Base-by-base conservation (phyloP, 2,888 invertebrate species). In the Muscina levida region DNA sequence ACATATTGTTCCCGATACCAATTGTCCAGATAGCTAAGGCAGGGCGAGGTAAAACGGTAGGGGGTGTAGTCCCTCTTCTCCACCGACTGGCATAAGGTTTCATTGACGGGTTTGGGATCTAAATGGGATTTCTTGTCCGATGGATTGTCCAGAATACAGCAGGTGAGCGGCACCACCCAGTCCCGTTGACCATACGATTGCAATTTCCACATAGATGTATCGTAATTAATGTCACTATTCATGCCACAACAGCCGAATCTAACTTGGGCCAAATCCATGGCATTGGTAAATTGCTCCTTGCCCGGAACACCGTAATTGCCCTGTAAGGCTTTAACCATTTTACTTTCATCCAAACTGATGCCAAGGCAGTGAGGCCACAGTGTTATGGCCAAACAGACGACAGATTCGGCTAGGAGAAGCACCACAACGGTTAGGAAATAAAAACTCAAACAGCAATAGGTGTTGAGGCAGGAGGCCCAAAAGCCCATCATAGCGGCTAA, bases 351-450 rank as follows among this genome's bases (percentile, higher is more conserved):
- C 83, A 94, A 92, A 85, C 93, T 93, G 53, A 96, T 92, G 46
- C 96, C 96, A 77, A 95, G 90, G 85, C 95, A 94, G 83, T 95
- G 93, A 24, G 96, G 96, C 94, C 95, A 96, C 59, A 94, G 91
- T 73, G 94, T 94, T 1, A 94, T 94, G 80, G 94, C 89, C 59
- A 94, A 92, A 72, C 95, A 95, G 6, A 94, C 91, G 5, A 93
- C 93, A 82, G 95, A 94, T 89, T 95, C 95, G 59, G 93, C 92
- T 39, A 95, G 86, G 31, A 96, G 90, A 46, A 96, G 91, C 2
- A 93, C 86, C 62, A 95, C 91, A 37, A 96, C 93, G 56, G 94
- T 90, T 72, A 95, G 89, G 85, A 96, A 94, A 86, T 96, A 96
- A 93, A 93, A 88, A 71, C 93, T 93, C n/a, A 96, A 91, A 82